Base-by-base conservation (phyloP, 1,140 invertebrate genomes). In the Brachionus rotundiformis region DNA sequence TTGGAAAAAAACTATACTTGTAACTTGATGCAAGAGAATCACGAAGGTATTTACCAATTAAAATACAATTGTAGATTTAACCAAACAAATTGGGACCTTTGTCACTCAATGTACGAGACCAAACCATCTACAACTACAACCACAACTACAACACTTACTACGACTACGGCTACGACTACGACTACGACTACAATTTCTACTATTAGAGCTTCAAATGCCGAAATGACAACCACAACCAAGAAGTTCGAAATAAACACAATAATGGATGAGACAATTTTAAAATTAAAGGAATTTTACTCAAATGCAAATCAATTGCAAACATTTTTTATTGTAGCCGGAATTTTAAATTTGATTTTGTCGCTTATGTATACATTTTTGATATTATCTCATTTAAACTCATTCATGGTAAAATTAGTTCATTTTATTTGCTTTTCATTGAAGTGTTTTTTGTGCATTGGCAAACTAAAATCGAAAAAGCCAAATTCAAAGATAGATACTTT, bases 251-350 rank as follows among this genome's bases (percentile, higher is more conserved):
- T 44, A 13, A 73, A 73, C 10, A 31, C n/a, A 11, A 27, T 73
- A 11, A 44, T 73, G 33, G 36, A 73, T 25, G 25, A 47, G 13
- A 73, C 68, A 13, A 25, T 73, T 23, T 19, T 44, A 73, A 73
- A 73, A 73, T 73, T 73, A 47, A 73, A 73, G 23, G 68, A 73
- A 44, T 73, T 73, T 44, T 73, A 73, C 36, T 25, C 68, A 41
- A 44, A 31, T 10, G 39, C 39, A 44, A 73, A 73, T 44, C 16
- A 73, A 8, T 10, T 73, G 3, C 68, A 73, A 73, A 44, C 44
- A n/a, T 73, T 73, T 73, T 73, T 44, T 44, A 25, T 73, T 11
- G 27, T 73, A 19, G 10, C 44, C 1, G 68, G 68, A 44, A n/a
- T 73, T 44, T 25, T 44, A 1, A 73, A 73, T 73, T 44, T 73